These are phyloP conservation scores for Xiphophorus hellerii DNA, from an alignment of 2,113 vertebrate genomes.

Conservation along the genomic window DNA sequence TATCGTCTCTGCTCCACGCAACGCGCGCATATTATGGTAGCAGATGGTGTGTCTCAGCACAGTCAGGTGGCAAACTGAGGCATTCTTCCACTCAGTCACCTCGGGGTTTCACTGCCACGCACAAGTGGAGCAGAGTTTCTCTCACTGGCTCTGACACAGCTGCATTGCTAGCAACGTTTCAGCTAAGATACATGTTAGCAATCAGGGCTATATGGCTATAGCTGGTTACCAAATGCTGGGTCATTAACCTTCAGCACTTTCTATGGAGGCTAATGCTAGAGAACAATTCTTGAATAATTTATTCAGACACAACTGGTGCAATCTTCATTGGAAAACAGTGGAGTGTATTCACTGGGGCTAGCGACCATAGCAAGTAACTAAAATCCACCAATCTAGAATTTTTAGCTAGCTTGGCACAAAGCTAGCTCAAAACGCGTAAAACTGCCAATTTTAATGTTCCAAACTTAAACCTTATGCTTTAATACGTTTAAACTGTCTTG, in stretches of 20 bases:
- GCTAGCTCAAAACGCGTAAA: too few relatives aligned
- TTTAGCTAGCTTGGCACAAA: too few relatives aligned
- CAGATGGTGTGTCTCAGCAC: constrained; percentile 44
- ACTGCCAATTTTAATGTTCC: too few relatives aligned
- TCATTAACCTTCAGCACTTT: too few relatives aligned
- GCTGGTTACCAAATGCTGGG: not conserved
- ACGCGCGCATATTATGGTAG: constrained; percentile 10
- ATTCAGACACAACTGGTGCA: not conserved
- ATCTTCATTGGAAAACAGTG: not conserved
- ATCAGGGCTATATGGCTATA: not conserved
- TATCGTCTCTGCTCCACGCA: not conserved
- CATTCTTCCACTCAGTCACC: constrained; percentile 33
- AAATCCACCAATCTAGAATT: too few relatives aligned
- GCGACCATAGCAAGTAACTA: too few relatives aligned
- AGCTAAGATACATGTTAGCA: not conserved
- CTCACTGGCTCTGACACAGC: not conserved
- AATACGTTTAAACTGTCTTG: too few relatives aligned
- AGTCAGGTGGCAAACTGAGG: constrained; percentile 47
- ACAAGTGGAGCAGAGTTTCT: constrained; percentile 1
- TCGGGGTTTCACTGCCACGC: constrained; percentile 23
- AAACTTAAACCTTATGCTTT: too few relatives aligned
- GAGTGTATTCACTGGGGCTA: not conserved
- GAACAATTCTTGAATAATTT: not conserved
- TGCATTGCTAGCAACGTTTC: not conserved
- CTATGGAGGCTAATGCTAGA: too few relatives aligned